phyloP scores from a whole-genome alignment of 2,113 vertebrate genomes.

The Salvator merianae region DNA sequence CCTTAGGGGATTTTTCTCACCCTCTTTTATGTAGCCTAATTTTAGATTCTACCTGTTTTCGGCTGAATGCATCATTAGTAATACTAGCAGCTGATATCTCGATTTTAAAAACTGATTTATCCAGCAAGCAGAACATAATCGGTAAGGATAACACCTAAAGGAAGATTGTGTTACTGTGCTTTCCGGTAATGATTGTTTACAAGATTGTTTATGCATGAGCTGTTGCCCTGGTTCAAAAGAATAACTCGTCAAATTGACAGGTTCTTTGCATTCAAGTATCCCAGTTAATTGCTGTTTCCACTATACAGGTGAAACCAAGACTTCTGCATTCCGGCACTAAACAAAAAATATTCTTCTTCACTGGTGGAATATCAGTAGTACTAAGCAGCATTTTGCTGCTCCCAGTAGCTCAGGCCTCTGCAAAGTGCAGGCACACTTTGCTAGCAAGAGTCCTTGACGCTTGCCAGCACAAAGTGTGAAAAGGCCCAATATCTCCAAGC shows the following conservation, averaged over 20 bases:
- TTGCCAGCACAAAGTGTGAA: too few species aligned
- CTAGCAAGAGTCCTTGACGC: too few species aligned
- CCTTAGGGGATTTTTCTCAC: not conserved
- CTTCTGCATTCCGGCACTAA: slow-evolving; percentile 54
- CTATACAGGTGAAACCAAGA: slow-evolving; percentile 49
- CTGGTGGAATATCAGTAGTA: slow-evolving; percentile 38
- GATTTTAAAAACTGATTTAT: slow-evolving; percentile 70
- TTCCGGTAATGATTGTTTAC: slow-evolving; percentile 73
- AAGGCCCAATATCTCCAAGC: too few species aligned
- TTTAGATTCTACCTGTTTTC: slow-evolving; percentile 57
- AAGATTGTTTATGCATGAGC: slow-evolving; percentile 70
- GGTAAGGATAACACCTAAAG: slow-evolving; percentile 67
- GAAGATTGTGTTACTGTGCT: slow-evolving; percentile 70
- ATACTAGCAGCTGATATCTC: slow-evolving; percentile 64
- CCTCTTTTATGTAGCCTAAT: slow-evolving; percentile 57
- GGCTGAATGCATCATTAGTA: slow-evolving; percentile 66
- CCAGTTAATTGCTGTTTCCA: slow-evolving; percentile 65
- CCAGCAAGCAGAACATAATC: slow-evolving; percentile 62
- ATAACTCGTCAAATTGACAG: slow-evolving; percentile 70
- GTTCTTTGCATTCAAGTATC: slow-evolving; percentile 67
- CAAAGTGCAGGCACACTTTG: too few species aligned
- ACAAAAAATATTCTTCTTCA: slow-evolving; percentile 33
- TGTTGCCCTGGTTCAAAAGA: slow-evolving; percentile 69
- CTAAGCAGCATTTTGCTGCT: too few species aligned
- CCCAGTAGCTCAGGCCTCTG: too few species aligned